Base-by-base conservation (phyloP, 2,888 invertebrate species). In the Diaphora mendica region DNA sequence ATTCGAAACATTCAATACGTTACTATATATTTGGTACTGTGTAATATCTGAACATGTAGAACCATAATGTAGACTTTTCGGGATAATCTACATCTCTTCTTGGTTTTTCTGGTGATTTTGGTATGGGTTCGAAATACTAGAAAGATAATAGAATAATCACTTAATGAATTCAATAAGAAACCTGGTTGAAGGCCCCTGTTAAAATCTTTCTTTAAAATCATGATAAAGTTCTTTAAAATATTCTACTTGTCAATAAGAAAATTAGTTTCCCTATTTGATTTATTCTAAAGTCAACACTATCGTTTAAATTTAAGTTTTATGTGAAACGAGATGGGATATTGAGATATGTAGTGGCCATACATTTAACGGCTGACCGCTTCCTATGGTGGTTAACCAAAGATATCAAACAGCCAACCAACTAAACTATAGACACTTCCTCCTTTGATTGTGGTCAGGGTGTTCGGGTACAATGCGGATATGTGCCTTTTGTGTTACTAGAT, bases 361-460 rank as follows among this genome's bases (percentile, higher is more conserved):
- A 55, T 35, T 68, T n/a, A 35, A n/a, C 13, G 15, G 35, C n/a
- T 51, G n/a, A 68, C 35, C 55, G 9, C 55, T 55, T 39, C 33
- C 51, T 35, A 5, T 55, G 35, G 35, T 68, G 55, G 68, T 68
- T 35, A 68, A 55, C 55, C 55, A 55, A 35, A 33, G 48, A 67
- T 67, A 39, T 68, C 55, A 35, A 55, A 55, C 55, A 55, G 35
- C 13, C 15, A 35, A 39, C n/a, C 68, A 35, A 26, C 35, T 51
- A 68, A 55, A 15, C 35, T 33, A n/a, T 35, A 55, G n/a, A 55
- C 33, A 68, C 35, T 68, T 33, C 68, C 35, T 68, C 35, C 51
- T 15, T 35, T 51, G 35, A 51, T 51, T 55, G 51, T 15, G 51
- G 48, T 51, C 23, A 33, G 33, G 44, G 44, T 48, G 26, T 30